phyloP scores from a whole-genome alignment of 2,797 vertebrate genomes.

The Hoplostethus atlanticus region DNA sequence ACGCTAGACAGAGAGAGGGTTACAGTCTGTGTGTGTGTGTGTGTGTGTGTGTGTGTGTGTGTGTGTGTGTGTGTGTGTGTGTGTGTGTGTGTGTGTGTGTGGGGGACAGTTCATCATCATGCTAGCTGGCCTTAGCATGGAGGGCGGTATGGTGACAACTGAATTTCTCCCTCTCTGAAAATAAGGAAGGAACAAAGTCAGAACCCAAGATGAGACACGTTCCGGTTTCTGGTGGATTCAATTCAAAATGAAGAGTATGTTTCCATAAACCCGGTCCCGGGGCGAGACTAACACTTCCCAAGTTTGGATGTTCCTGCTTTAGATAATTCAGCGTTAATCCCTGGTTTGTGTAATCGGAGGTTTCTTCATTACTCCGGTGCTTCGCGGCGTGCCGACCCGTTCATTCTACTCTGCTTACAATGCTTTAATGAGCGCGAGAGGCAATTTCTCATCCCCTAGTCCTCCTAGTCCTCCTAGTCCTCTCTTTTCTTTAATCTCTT shows the following conservation, averaged over 20 bases:
- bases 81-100: neutral
- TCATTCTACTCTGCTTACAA: conserved; percentile 51
- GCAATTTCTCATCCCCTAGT: conserved; percentile 45
- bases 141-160: neutral
- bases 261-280: conserved; percentile 35
- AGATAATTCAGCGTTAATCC: conserved; percentile 62
- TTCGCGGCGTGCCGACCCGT: conserved; percentile 31
- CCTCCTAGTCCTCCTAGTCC: conserved; percentile 15
- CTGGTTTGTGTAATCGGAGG: conserved; percentile 60
- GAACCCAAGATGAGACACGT: conserved; percentile 29
- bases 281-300: conserved; percentile 55
- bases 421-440: conserved; percentile 43
- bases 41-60: neutral
- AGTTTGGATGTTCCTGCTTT: conserved; percentile 30
- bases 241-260: conserved; percentile 28
- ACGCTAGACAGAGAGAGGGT: neutral
- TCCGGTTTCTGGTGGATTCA: conserved; percentile 34
- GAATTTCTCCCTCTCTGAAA: neutral
- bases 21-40: too few relatives aligned
- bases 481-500: neutral
- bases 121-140: neutral
- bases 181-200: conserved; percentile 34
- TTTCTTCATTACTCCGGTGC: conserved; percentile 56
- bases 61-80: too few relatives aligned
- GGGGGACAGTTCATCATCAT: neutral